These are phyloP conservation scores for Trissoscelio sp. DNA, from an alignment of 2,888 invertebrate genomes.

Conservation along the genomic window DNA sequence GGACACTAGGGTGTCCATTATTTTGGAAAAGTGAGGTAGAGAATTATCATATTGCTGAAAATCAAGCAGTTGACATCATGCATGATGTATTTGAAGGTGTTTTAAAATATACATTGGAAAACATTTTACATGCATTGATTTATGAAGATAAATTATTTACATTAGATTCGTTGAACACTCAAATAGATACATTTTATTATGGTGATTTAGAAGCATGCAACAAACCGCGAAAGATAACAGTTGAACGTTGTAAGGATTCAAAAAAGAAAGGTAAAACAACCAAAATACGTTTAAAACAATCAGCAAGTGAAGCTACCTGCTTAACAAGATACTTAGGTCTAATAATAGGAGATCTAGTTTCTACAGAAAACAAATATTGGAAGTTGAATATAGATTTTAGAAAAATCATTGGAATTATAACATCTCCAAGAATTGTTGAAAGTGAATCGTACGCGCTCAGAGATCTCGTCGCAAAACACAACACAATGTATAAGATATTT, in stretches of 20 bases:
- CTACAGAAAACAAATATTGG: slow-evolving; percentile 10
- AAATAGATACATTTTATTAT: neutral
- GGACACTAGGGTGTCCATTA: too few species aligned
- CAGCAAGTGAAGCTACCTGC: slow-evolving; percentile 8
- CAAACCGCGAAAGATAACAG: slow-evolving; percentile 7
- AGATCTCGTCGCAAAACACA: slow-evolving; percentile 2
- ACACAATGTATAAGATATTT: neutral
- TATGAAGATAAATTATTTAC: slow-evolving; percentile 17
- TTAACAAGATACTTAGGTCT: slow-evolving; percentile 5
- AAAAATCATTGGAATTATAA: slow-evolving; percentile 10
- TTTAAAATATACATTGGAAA: slow-evolving; percentile 3
- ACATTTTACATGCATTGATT: slow-evolving; percentile 10
- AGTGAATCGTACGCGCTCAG: neutral
- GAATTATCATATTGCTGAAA: slow-evolving; percentile 15
- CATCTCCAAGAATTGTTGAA: slow-evolving; percentile 13
- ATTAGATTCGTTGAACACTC: neutral
- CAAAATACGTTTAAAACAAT: slow-evolving; percentile 13
- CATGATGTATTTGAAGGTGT: slow-evolving; percentile 17
- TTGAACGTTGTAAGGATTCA: slow-evolving; percentile 1
- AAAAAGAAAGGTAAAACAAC: neutral
- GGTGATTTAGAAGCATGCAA: neutral
- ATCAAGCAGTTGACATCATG: slow-evolving; percentile 9
- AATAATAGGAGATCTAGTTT: slow-evolving; percentile 2
- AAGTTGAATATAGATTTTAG: slow-evolving; percentile 3
- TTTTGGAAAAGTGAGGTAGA: neutral